Base-by-base conservation (phyloP, 2,888 invertebrate species). In the Catocala fraxini region DNA sequence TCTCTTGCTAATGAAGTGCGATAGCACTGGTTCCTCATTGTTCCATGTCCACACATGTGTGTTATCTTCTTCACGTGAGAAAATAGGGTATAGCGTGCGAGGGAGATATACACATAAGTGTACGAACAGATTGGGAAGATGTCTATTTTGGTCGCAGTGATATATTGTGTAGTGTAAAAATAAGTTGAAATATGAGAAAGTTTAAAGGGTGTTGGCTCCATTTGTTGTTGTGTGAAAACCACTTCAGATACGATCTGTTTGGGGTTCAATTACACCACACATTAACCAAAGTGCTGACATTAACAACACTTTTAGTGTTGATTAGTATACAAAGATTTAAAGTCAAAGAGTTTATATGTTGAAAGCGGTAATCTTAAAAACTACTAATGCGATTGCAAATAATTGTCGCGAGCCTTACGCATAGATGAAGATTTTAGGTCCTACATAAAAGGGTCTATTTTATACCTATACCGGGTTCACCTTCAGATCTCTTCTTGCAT, bases 51-150 rank as follows among this genome's bases (percentile, higher is more conserved):
- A 73, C 92, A 93, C 86, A 89, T 92, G 92, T 86, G 84, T 60
- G 73, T 68, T 77, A 79, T 78, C 70, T 68, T 67, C 70, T 71
- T 85, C 81, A 85, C 88, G 89, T 92, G 92, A 88, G 92, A 91
- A 90, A 87, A 87, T 86, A 85, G 82, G 83, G 75, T 78, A 80
- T 73, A 78, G 70, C 65, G 74, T 72, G 71, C 56, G 71, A 80
- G 79, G 71, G 82, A 83, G 85, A 54, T 83, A 78, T n/a, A 73
- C 71, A 46, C 41, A 59, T 35, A 54, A 74, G 61, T 62, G 62
- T 48, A 82, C 72, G 75, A 82, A 75, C 78, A 80, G 80, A 78
- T 77, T 77, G 71, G 52, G 15, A 9, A 15, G 34, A 61, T 57
- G 45, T 74, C 77, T 77, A 77, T 77, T 73, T 73, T 72, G 65